Conservation (phyloP, 2,113 vertebrate genomes). For the Gobius niger region DNA sequence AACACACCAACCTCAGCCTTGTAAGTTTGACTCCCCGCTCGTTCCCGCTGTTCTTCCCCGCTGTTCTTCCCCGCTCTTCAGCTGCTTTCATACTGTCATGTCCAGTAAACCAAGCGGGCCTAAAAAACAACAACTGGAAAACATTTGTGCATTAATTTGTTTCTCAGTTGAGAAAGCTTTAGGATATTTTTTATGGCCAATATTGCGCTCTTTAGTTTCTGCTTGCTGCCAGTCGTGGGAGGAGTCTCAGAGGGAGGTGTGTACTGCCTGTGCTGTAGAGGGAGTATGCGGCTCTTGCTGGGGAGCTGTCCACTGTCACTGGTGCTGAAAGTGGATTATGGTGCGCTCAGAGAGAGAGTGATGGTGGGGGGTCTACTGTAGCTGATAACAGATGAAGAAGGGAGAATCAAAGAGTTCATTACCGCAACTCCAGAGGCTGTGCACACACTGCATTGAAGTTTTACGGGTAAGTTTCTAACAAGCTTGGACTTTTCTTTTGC, state of each 20-base stretch:
- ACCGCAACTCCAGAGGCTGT: conserved; percentile 20
- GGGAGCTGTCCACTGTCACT: conserved; percentile 65
- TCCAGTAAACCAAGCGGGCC: too few relatives aligned
- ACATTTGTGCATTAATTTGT: too few relatives aligned
- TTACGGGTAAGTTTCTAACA: conserved; percentile 34
- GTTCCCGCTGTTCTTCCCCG: too few relatives aligned
- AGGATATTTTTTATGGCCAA: background rate
- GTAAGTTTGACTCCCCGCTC: too few relatives aligned
- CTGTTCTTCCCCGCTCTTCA: too few relatives aligned
- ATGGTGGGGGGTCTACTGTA: conserved; percentile 26
- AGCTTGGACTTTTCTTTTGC: conserved; percentile 17
- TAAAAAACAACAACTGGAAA: too few relatives aligned
- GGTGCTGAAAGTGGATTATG: conserved; percentile 71
- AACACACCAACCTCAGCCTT: too few relatives aligned
- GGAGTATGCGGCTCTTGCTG: conserved; percentile 6
- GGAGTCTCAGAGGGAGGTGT: conserved; percentile 35
- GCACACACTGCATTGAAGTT: conserved; percentile 44
- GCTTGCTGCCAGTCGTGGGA: conserved; percentile 32
- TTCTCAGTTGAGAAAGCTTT: too few relatives aligned
- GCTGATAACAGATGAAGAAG: conserved; percentile 19
- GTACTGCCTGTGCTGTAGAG: background rate
- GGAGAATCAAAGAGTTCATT: conserved; percentile 33
- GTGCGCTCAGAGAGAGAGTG: conserved; percentile 22
- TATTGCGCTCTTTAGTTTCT: background rate
- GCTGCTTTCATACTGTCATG: too few relatives aligned